Evolutionary conservation across 2,888 invertebrate species (phyloP), one percentile per base, ranked within the genome.

Genomic region (Aphidoletes aphidimyza): DNA sequence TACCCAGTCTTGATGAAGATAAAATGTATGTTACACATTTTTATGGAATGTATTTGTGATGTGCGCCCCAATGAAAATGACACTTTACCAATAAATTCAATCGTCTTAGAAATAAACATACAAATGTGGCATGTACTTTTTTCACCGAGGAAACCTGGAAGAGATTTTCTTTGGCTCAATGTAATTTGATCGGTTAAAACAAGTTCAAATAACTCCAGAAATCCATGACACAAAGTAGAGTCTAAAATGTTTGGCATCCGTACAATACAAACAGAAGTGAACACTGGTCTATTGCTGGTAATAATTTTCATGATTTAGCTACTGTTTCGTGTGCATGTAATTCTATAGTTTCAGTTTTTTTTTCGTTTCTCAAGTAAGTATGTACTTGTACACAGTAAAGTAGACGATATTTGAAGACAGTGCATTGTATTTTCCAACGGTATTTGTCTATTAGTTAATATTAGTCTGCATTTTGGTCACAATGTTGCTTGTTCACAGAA

Each of bases 61-160:
- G n/a, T n/a, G n/a, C n/a, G n/a, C 54, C 54, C 54, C 6, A 22
- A 54, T 54, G 22, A 54, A 54, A 54, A 54, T 3, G n/a, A n/a
- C n/a, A n/a, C n/a, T n/a, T n/a, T n/a, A n/a, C n/a, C n/a, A n/a
- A n/a, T 3, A 54, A 54, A 54, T 54, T 1, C 11, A 9, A 47
- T 47, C 2, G 47, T 17, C 47, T n/a, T n/a, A n/a, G 47, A 11
- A 47, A 47, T 47, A 19, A 5, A 14, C 19, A 2, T 22, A 54
- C n/a, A 54, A 3, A 22, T 54, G 54, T 22, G 22, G n/a, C 22
- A 17, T 54, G 54, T 22, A n/a, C 6, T 30, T 69, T 69, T 69
- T 69, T 30, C 69, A 69, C 17, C n/a, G 69, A 69, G 69, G 69
- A 14, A 69, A 69, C 69, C 30, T 69, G 69, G 69, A 30, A 54